Evolutionary conservation across 2,888 invertebrate species (phyloP).

Genomic region (Liopterus haemorrhoidalis): DNA sequence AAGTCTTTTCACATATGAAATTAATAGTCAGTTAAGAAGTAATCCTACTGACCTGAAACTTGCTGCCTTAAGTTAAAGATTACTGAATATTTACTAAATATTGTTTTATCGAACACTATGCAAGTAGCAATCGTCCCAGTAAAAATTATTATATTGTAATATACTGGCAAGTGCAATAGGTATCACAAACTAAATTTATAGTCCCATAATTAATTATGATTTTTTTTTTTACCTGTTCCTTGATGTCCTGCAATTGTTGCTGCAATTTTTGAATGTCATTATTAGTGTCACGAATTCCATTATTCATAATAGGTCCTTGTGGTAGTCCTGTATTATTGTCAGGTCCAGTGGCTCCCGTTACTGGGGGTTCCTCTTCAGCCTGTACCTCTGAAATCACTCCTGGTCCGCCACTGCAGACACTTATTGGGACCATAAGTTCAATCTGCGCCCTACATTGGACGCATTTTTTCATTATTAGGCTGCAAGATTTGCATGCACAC

Average conservation of each 20-base stretch:
- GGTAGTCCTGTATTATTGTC: conserved; percentile 47
- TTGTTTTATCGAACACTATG: too few species aligned
- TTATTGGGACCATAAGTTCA: conserved; percentile 58
- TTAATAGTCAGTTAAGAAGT: too few species aligned
- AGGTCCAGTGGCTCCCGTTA: conserved; percentile 40
- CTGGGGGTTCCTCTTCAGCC: conserved; percentile 48
- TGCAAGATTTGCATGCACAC: conserved; percentile 86
- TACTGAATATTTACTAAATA: too few species aligned
- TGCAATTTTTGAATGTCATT: conserved; percentile 84
- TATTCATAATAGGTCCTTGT: conserved; percentile 55
- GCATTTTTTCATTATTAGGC: conserved; percentile 95
- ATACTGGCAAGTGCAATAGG: too few species aligned
- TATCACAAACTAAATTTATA: too few species aligned
- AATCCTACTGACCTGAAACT: too few species aligned
- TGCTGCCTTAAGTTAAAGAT: too few species aligned
- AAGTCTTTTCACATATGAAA: too few species aligned
- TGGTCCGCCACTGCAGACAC: conserved; percentile 43
- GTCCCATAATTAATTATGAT: neutral
- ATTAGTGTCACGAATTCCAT: conserved; percentile 61
- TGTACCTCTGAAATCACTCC: conserved; percentile 50
- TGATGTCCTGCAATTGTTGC: conserved; percentile 94
- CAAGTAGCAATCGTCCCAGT: too few species aligned
- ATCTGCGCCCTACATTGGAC: conserved; percentile 89
- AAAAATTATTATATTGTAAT: too few species aligned
- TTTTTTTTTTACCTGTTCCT: conserved; percentile 71